Evolutionary conservation across 2,113 vertebrate genomes (phyloP), one percentile per base, ranked within the genome.

Genomic region (Pandion haliaetus): DNA sequence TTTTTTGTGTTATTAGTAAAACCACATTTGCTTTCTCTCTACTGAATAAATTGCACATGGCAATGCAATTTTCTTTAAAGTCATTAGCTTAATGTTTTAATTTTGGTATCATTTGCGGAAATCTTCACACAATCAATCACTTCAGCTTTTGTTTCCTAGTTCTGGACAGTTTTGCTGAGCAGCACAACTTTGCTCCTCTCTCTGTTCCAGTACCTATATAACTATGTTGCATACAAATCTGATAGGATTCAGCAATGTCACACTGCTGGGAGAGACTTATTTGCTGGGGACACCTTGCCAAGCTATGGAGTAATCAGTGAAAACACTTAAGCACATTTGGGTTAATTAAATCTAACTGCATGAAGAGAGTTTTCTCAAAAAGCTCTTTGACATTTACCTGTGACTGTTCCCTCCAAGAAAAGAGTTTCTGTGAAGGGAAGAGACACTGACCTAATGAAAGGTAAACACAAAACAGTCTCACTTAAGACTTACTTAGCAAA

Each of bases 11-110:
- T 94, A 93, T 90, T 95, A 81, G 54, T 82, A 95, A 97, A 94
- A 80, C 91, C 1, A 7, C 54, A 62, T 91, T 97, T 96, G 50
- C 88, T 94, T 93, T 94, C 65, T 66, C 77, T 71, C 50, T 49
- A 45, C 59, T 86, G 92, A 97, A 96, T 91, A 95, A 97, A 98
- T 95, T 95, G 71, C 63, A 97, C n/a, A 44, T 81, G 93, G 83
- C 94, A 96, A 92, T 83, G 66, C 87, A 97, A 98, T 98, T 98
- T 98, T 95, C 92, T 93, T 97, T 97, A 80, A 97, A 96, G 87
- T 97, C 94, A 92, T 97, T 97, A 82, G 8, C 84, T 94, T 96
- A 93, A 97, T 98, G 96, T 97, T 98, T 98, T 98, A 98, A 98
- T 97, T 97, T 87, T 81, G 73, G 88, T 94, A 97, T 97, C 86